These are phyloP conservation scores for Megalurothrips usitatus DNA, from an alignment of 2,888 invertebrate species.

Conservation along the genomic window DNA sequence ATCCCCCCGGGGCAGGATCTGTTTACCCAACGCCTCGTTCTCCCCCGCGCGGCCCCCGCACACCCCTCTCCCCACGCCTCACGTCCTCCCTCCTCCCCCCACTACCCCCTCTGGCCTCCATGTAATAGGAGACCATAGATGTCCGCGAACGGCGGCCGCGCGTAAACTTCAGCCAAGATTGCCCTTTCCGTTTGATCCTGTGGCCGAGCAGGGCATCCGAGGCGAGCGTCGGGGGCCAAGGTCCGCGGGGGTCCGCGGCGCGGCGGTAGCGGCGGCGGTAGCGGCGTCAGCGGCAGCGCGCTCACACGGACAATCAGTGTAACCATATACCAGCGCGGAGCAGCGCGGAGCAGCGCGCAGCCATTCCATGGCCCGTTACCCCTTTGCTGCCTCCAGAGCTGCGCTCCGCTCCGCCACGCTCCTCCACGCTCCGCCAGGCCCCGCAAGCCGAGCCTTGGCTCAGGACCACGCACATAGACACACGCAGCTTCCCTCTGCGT, in stretches of 20 bases:
- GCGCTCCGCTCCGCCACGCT: neutral
- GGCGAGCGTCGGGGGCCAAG: no score
- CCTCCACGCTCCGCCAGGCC: neutral
- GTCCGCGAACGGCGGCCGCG: neutral
- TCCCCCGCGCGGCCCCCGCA: neutral
- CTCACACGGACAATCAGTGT: slow-evolving; percentile 1
- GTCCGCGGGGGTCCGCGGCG: neutral
- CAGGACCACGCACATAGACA: neutral
- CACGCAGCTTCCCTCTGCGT: neutral
- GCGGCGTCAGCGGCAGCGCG: neutral
- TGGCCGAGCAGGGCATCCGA: no score
- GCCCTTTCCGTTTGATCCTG: neutral
- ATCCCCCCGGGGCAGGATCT: no score
- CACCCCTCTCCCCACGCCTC: no score
- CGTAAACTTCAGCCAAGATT: neutral
- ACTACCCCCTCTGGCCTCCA: no score
- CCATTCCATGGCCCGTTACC: neutral
- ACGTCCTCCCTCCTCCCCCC: no score
- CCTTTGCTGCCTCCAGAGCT: neutral
- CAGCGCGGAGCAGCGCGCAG: no score
- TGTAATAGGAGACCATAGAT: neutral
- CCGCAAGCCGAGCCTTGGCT: neutral
- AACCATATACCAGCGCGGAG: neutral
- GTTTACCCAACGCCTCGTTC: no score
- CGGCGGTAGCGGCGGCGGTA: no score